Conservation (phyloP, 2,113 vertebrate species). For the Nannospalax galili region DNA sequence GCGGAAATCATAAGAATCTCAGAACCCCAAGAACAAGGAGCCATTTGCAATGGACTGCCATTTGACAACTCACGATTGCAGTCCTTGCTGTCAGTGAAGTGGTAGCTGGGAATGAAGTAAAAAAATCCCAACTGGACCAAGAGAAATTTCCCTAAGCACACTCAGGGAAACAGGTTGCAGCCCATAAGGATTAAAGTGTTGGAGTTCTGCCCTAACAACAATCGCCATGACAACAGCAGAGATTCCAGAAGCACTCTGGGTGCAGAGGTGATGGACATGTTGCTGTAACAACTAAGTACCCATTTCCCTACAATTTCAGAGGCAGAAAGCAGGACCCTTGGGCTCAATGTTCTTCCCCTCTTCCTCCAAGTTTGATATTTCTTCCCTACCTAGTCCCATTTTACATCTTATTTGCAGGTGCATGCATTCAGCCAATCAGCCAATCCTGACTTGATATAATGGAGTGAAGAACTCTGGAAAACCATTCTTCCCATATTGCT, state of each 20-base stretch:
- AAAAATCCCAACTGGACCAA: background rate
- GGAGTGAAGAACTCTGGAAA: background rate
- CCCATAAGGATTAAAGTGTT: background rate
- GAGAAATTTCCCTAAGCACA: background rate
- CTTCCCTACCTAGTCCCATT: background rate
- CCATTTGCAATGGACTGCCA: no score
- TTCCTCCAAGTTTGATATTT: background rate
- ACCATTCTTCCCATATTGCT: background rate
- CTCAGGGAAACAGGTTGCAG: no score
- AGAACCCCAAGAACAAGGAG: background rate
- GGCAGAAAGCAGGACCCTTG: background rate
- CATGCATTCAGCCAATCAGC: background rate
- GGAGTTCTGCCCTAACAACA: background rate
- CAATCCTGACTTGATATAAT: background rate
- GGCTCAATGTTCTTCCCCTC: no score
- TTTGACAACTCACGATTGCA: background rate
- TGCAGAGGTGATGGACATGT: background rate
- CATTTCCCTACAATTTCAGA: background rate
- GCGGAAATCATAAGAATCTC: background rate
- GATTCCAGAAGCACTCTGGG: background rate
- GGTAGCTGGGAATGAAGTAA: background rate
- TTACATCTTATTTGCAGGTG: background rate
- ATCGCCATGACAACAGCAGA: background rate
- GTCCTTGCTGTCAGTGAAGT: background rate
- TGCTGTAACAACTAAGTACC: background rate